phyloP scores from a whole-genome alignment of 1,140 invertebrate species.

The Aleiodes sp. region DNA sequence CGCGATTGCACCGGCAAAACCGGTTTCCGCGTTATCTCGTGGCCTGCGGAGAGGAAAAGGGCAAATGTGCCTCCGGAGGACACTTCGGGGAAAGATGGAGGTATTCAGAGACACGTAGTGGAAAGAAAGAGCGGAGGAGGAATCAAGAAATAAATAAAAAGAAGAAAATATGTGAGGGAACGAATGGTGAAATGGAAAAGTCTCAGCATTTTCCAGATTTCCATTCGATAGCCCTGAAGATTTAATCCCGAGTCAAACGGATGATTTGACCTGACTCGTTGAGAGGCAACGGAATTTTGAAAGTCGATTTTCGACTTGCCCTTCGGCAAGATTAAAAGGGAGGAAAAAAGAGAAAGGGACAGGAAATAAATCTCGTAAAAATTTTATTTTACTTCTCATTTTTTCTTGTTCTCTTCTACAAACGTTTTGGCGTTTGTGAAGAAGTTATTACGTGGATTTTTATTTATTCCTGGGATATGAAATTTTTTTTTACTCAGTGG shows the following conservation, averaged over 20 bases:
- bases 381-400: not conserved
- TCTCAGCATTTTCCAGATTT: slow-evolving; percentile 26
- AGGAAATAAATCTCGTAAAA: slow-evolving; percentile 4
- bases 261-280: slow-evolving; percentile 17
- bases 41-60: not conserved
- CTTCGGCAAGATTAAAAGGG: slow-evolving; percentile 5
- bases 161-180: not conserved
- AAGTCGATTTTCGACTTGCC: not conserved
- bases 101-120: slow-evolving; percentile 1
- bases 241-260: slow-evolving; percentile 28
- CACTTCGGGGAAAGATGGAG: slow-evolving; percentile 18
- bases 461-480: not conserved
- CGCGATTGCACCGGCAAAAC: slow-evolving; percentile 22
- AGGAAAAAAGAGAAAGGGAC: not conserved
- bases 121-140: not conserved
- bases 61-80: slow-evolving; percentile 24
- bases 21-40: slow-evolving; percentile 24
- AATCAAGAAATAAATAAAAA: slow-evolving; percentile 11
- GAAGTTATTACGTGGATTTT: not conserved
- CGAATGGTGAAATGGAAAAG: not conserved
- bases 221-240: slow-evolving; percentile 26
- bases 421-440: not conserved
- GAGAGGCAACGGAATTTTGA: not conserved
- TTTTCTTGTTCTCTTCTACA: not conserved
- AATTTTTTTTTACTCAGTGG: not conserved